Conservation (phyloP, 2,888 invertebrate species). For the Cheilosia soror region DNA sequence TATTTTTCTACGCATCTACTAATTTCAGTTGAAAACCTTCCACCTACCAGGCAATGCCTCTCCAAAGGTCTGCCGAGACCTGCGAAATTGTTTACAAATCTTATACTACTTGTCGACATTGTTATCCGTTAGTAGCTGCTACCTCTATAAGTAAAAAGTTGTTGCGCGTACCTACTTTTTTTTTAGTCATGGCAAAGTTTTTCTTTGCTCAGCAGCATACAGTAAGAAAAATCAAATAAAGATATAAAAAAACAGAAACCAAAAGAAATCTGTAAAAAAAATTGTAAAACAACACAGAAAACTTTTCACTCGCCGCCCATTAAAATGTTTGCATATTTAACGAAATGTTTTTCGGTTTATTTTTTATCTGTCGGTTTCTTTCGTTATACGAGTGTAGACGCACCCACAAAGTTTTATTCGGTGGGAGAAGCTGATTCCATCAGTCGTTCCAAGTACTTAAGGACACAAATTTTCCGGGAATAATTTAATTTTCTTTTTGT, state of each 20-base stretch:
- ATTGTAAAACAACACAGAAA: conserved; percentile 66
- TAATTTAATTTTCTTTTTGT: conserved; percentile 67
- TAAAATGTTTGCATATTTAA: conserved; percentile 68
- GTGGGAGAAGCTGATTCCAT: conserved; percentile 37
- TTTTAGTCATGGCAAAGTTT: conserved; percentile 38
- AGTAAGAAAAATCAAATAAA: conserved; percentile 28
- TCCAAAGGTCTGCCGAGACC: neutral
- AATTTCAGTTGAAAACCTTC: conserved; percentile 3
- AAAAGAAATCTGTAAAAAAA: conserved; percentile 24
- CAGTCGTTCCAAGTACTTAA: conserved; percentile 60
- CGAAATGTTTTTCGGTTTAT: conserved; percentile 53
- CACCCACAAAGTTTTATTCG: conserved; percentile 32
- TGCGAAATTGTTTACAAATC: neutral
- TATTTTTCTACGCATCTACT: neutral
- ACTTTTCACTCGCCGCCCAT: conserved; percentile 71
- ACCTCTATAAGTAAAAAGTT: conserved; percentile 8
- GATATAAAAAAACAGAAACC: neutral
- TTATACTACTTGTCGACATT: conserved; percentile 25
- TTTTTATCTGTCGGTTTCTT: conserved; percentile 14
- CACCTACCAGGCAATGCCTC: neutral
- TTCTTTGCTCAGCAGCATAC: conserved; percentile 46
- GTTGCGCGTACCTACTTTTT: neutral
- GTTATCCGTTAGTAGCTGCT: conserved; percentile 44
- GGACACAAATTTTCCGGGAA: conserved; percentile 46
- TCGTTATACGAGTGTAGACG: neutral